phyloP scores from a whole-genome alignment of 2,888 invertebrate species.

The Reticulitermes lucifugus region DNA sequence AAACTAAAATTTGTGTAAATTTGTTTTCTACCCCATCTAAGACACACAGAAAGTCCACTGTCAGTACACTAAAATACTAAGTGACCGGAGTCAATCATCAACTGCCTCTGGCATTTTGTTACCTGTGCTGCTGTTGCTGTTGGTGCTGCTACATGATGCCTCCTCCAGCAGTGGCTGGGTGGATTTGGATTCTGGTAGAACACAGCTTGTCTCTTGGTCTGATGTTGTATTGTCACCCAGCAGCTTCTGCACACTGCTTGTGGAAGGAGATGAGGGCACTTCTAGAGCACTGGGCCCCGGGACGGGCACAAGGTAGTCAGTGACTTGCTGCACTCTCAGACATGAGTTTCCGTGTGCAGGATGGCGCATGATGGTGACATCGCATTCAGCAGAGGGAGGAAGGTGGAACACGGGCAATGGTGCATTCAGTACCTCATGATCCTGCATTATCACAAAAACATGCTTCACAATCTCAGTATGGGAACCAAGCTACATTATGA shows the following conservation, averaged over 20 bases:
- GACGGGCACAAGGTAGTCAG: constrained; percentile 74
- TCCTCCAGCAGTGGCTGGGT: constrained; percentile 65
- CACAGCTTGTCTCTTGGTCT: constrained; percentile 71
- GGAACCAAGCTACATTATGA: no score
- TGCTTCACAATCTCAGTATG: no score
- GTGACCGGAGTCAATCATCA: no score
- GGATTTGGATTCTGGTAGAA: constrained; percentile 66
- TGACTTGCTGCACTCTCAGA: constrained; percentile 64
- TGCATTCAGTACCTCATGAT: constrained; percentile 85
- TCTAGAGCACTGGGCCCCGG: constrained; percentile 60
- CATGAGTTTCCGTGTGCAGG: constrained; percentile 52
- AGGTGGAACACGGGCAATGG: constrained; percentile 83
- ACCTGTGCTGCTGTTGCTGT: constrained; percentile 34
- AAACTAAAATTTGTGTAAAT: no score
- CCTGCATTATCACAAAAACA: constrained; percentile 64
- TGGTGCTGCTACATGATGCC: constrained; percentile 34
- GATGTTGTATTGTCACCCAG: constrained; percentile 43
- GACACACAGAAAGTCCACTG: no score
- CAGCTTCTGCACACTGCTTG: constrained; percentile 66
- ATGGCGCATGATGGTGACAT: constrained; percentile 78
- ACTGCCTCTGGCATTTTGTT: background rate
- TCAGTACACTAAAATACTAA: no score
- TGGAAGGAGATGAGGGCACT: constrained; percentile 56
- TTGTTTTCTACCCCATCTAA: no score
- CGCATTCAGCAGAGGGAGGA: constrained; percentile 77